Evolutionary conservation across 2,888 invertebrate genomes (phyloP), one percentile per base, ranked within the genome.

Genomic region (Drosophila mimica): DNA sequence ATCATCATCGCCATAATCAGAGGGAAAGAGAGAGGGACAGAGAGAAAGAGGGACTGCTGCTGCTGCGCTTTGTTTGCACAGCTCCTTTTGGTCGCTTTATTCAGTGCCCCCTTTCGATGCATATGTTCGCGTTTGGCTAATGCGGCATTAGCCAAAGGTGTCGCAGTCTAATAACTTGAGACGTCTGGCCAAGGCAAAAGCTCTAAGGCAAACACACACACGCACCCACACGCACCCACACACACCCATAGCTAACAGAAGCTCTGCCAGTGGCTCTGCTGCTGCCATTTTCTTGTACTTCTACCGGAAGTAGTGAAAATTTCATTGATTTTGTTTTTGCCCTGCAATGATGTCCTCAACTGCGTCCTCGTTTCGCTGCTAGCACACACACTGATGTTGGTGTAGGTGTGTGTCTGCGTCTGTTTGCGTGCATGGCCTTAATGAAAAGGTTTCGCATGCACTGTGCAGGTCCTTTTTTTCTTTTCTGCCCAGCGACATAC

Each of bases 261-360:
- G 38, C 34, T 17, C 49, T 53, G 57, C 53, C 28, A 28, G n/a
- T 36, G 54, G 15, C 34, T 34, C 28, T 60, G 34, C 52, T 57
- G 31, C 17, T 58, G 30, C 33, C 53, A 17, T 25, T 53, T 46
- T 7, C 20, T 51, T 65, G 25, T 36, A 1, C 62, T 53, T 9
- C 68, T 53, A 63, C 66, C 83, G 89, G 89, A 86, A 90, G 87
- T 83, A 83, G 90, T 88, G 81, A 90, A 87, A 87, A 74, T 81
- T 83, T 83, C 84, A 87, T 90, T 87, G 89, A 90, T 87, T 87
- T 87, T 87, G 74, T 78, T 79, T 58, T 53, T 86, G 82, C 66
- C 48, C 74, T 71, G 70, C 71, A 88, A 71, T 82, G 83, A 70
- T 80, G 86, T 85, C 86, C 90, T 86, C 76, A 79, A 74, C 74